Conservation (phyloP, 2,113 vertebrate species). For the Strix aluco region DNA sequence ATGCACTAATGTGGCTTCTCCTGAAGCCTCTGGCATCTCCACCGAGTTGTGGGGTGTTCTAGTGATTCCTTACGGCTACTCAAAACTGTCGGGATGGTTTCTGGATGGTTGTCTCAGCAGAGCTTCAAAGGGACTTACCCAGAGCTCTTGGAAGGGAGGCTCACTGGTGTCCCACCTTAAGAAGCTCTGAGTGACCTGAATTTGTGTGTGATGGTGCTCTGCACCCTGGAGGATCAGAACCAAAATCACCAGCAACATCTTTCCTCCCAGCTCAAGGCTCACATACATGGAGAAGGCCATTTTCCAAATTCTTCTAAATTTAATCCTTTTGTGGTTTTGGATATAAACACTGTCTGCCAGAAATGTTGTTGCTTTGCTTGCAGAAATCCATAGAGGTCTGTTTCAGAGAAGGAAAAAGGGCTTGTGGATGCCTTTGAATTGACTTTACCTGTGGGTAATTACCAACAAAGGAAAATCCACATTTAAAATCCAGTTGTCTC, state of each 20-base stretch:
- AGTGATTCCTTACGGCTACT: not conserved
- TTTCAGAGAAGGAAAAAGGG: not conserved
- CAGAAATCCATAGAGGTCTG: slow-evolving; percentile 64
- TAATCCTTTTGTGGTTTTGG: slow-evolving; percentile 65
- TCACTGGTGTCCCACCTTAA: not conserved
- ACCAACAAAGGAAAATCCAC: not conserved
- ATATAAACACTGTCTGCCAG: slow-evolving; percentile 72
- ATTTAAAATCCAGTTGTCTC: not conserved
- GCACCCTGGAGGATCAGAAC: not conserved
- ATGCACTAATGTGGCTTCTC: not conserved
- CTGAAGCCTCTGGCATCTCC: not conserved
- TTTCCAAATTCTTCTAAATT: not conserved
- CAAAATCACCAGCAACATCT: not conserved
- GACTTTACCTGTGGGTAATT: not conserved
- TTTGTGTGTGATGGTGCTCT: not conserved
- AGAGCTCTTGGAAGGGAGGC: not conserved
- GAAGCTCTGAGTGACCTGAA: not conserved
- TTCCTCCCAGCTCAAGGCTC: not conserved
- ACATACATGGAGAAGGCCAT: slow-evolving; percentile 71
- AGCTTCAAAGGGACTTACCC: not conserved
- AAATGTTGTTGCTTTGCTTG: slow-evolving; percentile 53
- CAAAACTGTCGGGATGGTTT: not conserved
- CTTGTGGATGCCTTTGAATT: not conserved
- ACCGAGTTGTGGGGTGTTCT: not conserved
- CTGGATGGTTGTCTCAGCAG: not conserved